These are phyloP conservation scores for Sogatella furcifera DNA, from an alignment of 1,140 invertebrate genomes.

Conservation along the genomic window DNA sequence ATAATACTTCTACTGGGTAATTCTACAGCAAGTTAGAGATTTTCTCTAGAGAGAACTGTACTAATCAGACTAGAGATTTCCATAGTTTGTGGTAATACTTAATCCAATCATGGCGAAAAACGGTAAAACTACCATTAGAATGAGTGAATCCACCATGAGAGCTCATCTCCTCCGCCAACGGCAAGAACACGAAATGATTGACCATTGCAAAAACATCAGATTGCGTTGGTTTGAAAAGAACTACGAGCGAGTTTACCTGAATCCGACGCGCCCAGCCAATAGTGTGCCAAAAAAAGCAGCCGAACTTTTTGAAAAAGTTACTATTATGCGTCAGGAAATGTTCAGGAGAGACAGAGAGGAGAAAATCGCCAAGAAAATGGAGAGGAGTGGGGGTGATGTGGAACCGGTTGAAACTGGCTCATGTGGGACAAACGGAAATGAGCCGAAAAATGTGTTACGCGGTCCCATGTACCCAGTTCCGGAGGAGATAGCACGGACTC, in stretches of 20 bases:
- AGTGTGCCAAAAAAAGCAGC: conserved; percentile 10
- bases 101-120: no score
- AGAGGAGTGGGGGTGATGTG: background rate
- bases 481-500: background rate
- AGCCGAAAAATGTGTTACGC: background rate
- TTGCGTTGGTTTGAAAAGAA: conserved; percentile 12
- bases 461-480: conserved; percentile 4
- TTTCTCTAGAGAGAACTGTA: no score
- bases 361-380: background rate
- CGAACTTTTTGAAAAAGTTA: conserved; percentile 2
- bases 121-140: no score
- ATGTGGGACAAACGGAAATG: background rate
- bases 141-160: no score
- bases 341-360: conserved; percentile 2
- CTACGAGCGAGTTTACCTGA: conserved; percentile 9
- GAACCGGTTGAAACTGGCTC: background rate
- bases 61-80: no score
- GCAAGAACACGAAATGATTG: conserved; percentile 7
- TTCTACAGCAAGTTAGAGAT: no score
- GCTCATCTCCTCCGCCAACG: background rate
- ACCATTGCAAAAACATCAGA: conserved; percentile 1
- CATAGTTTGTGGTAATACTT: no score
- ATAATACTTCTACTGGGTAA: no score
- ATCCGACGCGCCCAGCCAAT: conserved; percentile 5
- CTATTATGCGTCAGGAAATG: background rate